Conservation (phyloP, 2,888 invertebrate genomes). For the Xiphydria camelus region DNA sequence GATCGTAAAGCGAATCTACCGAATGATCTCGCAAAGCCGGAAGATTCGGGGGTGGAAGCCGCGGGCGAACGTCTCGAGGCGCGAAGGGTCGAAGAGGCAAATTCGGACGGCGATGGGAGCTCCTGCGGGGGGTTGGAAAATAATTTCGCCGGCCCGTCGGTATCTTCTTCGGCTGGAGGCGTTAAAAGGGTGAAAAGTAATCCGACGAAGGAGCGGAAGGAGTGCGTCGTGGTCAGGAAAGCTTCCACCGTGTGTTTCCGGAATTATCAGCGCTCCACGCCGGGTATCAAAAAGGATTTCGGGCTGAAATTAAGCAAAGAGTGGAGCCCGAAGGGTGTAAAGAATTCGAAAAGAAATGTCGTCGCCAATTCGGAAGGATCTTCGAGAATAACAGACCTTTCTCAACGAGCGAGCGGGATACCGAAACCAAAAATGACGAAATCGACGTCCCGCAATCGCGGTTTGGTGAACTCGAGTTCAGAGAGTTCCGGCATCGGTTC, state of each 20-base stretch:
- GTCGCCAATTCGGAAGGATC: no score
- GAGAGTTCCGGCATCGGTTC: constrained; percentile 50
- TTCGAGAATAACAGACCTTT: no score
- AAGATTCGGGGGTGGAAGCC: background rate
- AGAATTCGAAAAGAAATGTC: background rate
- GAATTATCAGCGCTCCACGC: no score
- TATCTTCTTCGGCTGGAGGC: no score
- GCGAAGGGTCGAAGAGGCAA: background rate
- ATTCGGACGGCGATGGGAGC: no score
- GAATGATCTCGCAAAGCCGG: constrained; percentile 3
- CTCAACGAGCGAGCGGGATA: constrained; percentile 33
- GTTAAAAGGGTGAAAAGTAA: no score
- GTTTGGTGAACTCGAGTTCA: constrained; percentile 45
- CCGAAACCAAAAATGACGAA: constrained; percentile 31
- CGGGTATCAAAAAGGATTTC: no score
- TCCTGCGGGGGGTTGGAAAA: no score
- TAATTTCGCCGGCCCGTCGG: no score
- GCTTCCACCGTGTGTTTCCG: no score
- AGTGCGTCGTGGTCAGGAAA: constrained; percentile 18
- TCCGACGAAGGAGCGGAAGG: background rate
- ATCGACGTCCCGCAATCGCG: constrained; percentile 24
- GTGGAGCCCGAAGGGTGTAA: no score
- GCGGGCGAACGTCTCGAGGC: background rate
- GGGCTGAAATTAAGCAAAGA: constrained; percentile 34
- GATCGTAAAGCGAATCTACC: constrained; percentile 10